Evolutionary conservation across 2,888 invertebrate species (phyloP).

Genomic region (Liopterus haemorrhoidalis): DNA sequence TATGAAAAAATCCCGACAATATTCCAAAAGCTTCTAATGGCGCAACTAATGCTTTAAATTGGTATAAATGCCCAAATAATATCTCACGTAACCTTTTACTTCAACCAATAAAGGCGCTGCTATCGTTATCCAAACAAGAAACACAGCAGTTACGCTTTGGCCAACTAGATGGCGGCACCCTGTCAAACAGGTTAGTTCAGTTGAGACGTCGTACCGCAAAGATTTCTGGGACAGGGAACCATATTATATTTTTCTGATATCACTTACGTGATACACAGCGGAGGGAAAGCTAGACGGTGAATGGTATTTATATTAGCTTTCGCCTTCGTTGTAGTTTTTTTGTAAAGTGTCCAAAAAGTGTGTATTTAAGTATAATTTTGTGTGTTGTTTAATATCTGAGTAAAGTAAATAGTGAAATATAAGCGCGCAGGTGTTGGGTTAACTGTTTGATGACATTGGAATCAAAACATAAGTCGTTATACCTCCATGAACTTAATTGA

Average conservation of each 20-base stretch:
- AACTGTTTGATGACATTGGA: slow-evolving; percentile 36
- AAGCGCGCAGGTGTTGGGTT: slow-evolving; percentile 45
- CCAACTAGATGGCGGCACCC: too few species aligned
- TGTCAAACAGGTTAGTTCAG: too few species aligned
- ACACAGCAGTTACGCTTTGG: too few species aligned
- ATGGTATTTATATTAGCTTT: slow-evolving; percentile 24
- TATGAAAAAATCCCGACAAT: too few species aligned
- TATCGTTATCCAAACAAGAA: too few species aligned
- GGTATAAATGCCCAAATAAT: too few species aligned
- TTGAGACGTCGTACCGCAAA: slow-evolving; percentile 47
- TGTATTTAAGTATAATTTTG: slow-evolving; percentile 20
- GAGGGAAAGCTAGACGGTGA: slow-evolving; percentile 37
- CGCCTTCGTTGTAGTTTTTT: slow-evolving; percentile 23
- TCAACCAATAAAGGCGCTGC: too few species aligned
- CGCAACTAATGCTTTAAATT: too few species aligned
- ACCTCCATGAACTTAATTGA: slow-evolving; percentile 16
- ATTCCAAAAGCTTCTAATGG: too few species aligned
- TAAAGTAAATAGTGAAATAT: slow-evolving; percentile 36
- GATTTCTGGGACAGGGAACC: slow-evolving; percentile 55
- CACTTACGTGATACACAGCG: slow-evolving; percentile 31
- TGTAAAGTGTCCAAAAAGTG: slow-evolving; percentile 22
- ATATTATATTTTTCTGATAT: slow-evolving; percentile 50
- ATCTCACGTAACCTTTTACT: too few species aligned
- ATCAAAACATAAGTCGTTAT: slow-evolving; percentile 25
- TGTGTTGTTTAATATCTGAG: slow-evolving; percentile 18